Evolutionary conservation across 1,140 invertebrate genomes (phyloP), one percentile per base, ranked within the genome.

Genomic region (Trachymyrmex septentrionalis): DNA sequence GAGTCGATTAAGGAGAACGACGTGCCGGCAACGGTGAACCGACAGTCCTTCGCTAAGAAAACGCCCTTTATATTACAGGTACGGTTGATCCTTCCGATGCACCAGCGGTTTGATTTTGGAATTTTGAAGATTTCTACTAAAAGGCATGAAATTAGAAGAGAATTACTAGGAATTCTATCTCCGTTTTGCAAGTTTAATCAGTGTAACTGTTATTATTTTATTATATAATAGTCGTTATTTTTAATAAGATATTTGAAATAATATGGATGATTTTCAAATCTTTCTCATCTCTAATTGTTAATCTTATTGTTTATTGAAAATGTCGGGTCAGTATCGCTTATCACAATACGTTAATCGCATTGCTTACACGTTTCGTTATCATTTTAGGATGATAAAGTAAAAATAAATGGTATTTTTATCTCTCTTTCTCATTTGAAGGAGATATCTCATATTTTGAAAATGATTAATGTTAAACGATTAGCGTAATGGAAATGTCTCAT

Each of bases 51-150:
- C 3, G 27, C 55, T 50, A 69, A 69, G 2, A 80, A 66, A 14
- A 64, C 55, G 3, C 67, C 80, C 10, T 87, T 92, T 27, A 66
- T 87, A 12, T 92, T 93, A 38, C 91, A 93, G 92, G 92, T 91
- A 73, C 34, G 59, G 30, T 16, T 14, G 9, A 77, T 3, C 0
- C 7, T 63, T 53, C 27, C 3, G n/a, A 69, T 16, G 24, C 34
- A 63, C 1, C 2, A 67, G 38, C 34, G 14, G 1, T 69, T 50
- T 69, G 0, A 50, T 27, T 4, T 14, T 50, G 0, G 2, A 5
- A 48, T 16, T 69, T 50, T 48, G 4, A 16, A 69, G 14, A 44
- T 1, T 21, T 66, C 34, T 38, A 1, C 12, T 21, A 48, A 69
- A 1, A 14, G 10, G 4, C 5, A 12, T 5, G 5, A 67, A 44